phyloP scores from a whole-genome alignment of 2,888 invertebrate genomes.

The Dorcus hopei region DNA sequence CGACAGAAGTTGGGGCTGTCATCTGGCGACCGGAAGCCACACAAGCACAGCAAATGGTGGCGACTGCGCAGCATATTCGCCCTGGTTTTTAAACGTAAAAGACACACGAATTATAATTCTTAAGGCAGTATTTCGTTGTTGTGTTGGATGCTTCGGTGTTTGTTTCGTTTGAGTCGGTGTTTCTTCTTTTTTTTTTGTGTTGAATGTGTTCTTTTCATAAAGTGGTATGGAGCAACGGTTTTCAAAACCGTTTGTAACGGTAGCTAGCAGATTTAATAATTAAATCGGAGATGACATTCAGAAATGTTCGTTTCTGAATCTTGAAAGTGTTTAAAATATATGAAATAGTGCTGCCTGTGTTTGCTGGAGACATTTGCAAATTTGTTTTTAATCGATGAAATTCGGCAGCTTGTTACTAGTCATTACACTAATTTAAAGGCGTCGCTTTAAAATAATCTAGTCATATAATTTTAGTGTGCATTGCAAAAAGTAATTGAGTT shows the following conservation, averaged over 20 bases:
- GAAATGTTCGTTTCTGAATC: too few relatives aligned
- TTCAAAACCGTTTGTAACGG: too few relatives aligned
- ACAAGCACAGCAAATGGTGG: constrained; percentile 77
- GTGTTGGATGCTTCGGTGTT: neutral
- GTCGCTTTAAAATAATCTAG: constrained; percentile 17
- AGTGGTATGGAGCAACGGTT: too few relatives aligned
- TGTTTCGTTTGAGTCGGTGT: too few relatives aligned
- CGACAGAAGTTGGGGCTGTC: constrained; percentile 56
- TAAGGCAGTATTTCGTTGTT: constrained; percentile 24
- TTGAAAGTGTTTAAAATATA: constrained; percentile 18
- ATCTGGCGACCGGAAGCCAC: constrained; percentile 39
- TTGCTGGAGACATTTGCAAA: neutral
- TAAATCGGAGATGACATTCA: too few relatives aligned
- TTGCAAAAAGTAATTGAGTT: neutral
- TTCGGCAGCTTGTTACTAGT: constrained; percentile 8
- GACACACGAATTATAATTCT: constrained; percentile 48
- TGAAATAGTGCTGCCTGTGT: constrained; percentile 11
- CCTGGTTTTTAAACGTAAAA: constrained; percentile 69
- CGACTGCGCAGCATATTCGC: constrained; percentile 80
- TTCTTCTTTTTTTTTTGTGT: too few relatives aligned
- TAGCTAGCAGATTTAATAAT: too few relatives aligned
- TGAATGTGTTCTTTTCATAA: too few relatives aligned
- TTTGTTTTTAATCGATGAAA: neutral
- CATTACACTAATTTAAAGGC: constrained; percentile 13
- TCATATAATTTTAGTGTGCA: constrained; percentile 6